Evolutionary conservation across 2,797 vertebrate genomes (phyloP).

Genomic region (Arnoldichthys spilopterus): DNA sequence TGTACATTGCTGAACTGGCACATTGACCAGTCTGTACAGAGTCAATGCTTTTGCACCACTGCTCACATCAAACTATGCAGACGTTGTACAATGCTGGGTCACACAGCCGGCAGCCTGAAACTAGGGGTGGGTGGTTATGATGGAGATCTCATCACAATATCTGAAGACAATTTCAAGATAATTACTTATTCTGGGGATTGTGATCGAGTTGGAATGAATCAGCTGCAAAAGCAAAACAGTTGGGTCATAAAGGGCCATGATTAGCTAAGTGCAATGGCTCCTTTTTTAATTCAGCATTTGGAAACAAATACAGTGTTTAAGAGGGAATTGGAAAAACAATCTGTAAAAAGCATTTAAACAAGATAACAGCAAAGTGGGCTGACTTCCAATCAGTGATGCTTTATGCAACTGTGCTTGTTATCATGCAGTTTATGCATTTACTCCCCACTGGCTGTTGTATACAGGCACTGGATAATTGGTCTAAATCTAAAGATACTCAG

Average conservation of each 20-base stretch:
- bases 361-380: background rate
- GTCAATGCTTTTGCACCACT: slow-evolving; percentile 51
- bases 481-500: background rate
- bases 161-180: too few species aligned
- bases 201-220: background rate
- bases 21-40: slow-evolving; percentile 50
- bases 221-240: background rate
- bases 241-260: background rate
- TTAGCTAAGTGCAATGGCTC: too few species aligned
- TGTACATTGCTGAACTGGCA: slow-evolving; percentile 52
- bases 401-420: background rate
- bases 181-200: background rate
- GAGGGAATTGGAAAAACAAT: too few species aligned
- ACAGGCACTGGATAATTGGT: background rate
- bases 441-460: background rate
- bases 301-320: background rate
- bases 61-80: background rate
- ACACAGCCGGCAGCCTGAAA: background rate
- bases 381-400: background rate
- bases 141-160: background rate
- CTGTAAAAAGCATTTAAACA: background rate
- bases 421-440: background rate
- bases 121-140: background rate
- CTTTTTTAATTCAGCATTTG: too few species aligned
- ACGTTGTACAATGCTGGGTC: background rate